These are phyloP conservation scores for Drosophila novamexicana DNA, from an alignment of 1,140 invertebrate genomes.

Conservation along the genomic window DNA sequence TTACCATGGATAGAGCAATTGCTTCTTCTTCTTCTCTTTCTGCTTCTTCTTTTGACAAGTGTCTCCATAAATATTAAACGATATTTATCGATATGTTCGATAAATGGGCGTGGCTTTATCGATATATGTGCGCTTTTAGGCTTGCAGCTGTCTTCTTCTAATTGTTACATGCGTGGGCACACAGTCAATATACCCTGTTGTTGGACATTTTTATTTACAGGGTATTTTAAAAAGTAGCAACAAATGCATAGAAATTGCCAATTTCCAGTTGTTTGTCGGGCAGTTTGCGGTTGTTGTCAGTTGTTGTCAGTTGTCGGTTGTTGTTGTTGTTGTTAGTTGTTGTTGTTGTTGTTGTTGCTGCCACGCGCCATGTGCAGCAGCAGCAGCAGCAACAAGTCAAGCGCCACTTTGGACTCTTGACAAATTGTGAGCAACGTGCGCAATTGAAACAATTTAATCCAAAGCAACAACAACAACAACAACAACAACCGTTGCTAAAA, in stretches of 20 bases:
- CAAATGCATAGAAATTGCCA: slow-evolving; percentile 56
- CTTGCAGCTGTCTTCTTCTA: too few relatives aligned
- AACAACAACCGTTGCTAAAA: slow-evolving; percentile 5
- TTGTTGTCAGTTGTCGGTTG: slow-evolving; percentile 26
- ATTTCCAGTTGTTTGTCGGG: slow-evolving; percentile 27
- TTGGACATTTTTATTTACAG: background rate
- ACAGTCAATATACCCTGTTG: background rate
- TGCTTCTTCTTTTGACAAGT: too few relatives aligned
- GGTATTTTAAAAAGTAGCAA: background rate
- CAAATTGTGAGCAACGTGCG: slow-evolving; percentile 74
- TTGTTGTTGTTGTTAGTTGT: slow-evolving; percentile 17
- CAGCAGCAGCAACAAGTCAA: slow-evolving; percentile 32
- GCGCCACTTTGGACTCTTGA: slow-evolving; percentile 70
- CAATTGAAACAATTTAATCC: slow-evolving; percentile 81
- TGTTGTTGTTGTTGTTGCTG: slow-evolving; percentile 41
- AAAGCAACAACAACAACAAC: slow-evolving; percentile 36
- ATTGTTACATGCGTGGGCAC: background rate
- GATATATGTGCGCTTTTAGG: too few relatives aligned
- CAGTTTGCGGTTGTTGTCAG: slow-evolving; percentile 25
- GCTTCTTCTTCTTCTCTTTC: too few relatives aligned
- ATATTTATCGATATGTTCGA: slow-evolving; percentile 6
- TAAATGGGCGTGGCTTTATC: too few relatives aligned
- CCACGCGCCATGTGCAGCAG: slow-evolving; percentile 53
- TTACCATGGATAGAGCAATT: too few relatives aligned
- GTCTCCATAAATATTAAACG: background rate